These are phyloP conservation scores for Thyatira batis DNA, from an alignment of 2,888 invertebrate genomes.

Conservation along the genomic window DNA sequence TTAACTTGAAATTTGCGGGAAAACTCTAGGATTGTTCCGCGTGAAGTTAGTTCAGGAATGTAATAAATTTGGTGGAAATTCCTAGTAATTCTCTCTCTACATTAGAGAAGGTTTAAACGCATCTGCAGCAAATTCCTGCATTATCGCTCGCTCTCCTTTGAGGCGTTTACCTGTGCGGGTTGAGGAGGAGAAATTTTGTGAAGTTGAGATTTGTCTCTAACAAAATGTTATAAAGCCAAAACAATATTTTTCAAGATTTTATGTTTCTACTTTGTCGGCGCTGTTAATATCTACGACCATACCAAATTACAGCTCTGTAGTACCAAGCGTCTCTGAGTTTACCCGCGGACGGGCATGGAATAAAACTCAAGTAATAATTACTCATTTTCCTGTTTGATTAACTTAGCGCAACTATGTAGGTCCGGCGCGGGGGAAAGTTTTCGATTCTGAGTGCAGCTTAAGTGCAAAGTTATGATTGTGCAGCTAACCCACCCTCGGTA, in stretches of 20 bases:
- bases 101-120: background rate
- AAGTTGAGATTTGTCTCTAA: background rate
- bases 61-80: too few species aligned
- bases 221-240: background rate
- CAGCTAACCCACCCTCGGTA: background rate
- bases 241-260: too few species aligned
- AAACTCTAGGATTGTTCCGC: too few species aligned
- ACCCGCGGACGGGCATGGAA: too few species aligned
- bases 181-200: background rate
- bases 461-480: slow-evolving; percentile 1
- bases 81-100: too few species aligned
- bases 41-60: too few species aligned
- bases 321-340: too few species aligned
- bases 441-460: background rate
- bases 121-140: background rate
- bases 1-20: too few species aligned
- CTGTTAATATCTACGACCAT: background rate
- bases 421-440: background rate
- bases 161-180: background rate
- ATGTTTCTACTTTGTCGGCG: too few species aligned
- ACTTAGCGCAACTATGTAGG: background rate
- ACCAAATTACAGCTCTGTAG: background rate
- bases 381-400: background rate
- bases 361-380: background rate
- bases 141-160: background rate